These are phyloP conservation scores for Syritta pipiens DNA, from an alignment of 2,888 invertebrate genomes.

Conservation along the genomic window DNA sequence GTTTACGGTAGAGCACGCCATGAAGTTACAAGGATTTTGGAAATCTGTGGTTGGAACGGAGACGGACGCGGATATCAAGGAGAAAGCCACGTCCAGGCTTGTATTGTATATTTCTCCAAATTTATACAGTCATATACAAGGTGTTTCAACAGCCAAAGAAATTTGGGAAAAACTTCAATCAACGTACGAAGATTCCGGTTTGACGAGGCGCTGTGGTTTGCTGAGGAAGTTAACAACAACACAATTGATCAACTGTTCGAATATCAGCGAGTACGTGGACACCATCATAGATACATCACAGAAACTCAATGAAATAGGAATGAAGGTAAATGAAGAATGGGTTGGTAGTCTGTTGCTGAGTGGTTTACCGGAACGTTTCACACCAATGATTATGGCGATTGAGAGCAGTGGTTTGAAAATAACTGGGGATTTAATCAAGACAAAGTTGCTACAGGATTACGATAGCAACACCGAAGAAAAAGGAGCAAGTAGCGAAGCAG, in stretches of 20 bases:
- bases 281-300: slow-evolving; percentile 28
- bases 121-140: neutral
- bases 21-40: too few species aligned
- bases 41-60: too few species aligned
- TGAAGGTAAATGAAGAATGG: slow-evolving; percentile 42
- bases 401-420: slow-evolving; percentile 51
- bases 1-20: too few species aligned
- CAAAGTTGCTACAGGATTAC: slow-evolving; percentile 36
- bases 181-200: slow-evolving; percentile 8
- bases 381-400: slow-evolving; percentile 63
- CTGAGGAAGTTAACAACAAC: slow-evolving; percentile 12
- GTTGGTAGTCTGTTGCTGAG: slow-evolving; percentile 52
- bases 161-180: slow-evolving; percentile 20
- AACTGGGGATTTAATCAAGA: slow-evolving; percentile 27
- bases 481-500: slow-evolving; percentile 53
- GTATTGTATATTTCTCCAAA: too few species aligned
- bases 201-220: slow-evolving; percentile 10
- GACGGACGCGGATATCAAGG: too few species aligned
- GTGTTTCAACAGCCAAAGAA: neutral
- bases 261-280: slow-evolving; percentile 7
- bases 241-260: slow-evolving; percentile 3
- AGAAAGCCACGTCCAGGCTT: too few species aligned
- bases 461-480: slow-evolving; percentile 23
- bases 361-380: slow-evolving; percentile 53
- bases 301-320: slow-evolving; percentile 26